Evolutionary conservation across 2,888 invertebrate species (phyloP), one percentile per base, ranked within the genome.

Genomic region (Chloroclysta siterata): DNA sequence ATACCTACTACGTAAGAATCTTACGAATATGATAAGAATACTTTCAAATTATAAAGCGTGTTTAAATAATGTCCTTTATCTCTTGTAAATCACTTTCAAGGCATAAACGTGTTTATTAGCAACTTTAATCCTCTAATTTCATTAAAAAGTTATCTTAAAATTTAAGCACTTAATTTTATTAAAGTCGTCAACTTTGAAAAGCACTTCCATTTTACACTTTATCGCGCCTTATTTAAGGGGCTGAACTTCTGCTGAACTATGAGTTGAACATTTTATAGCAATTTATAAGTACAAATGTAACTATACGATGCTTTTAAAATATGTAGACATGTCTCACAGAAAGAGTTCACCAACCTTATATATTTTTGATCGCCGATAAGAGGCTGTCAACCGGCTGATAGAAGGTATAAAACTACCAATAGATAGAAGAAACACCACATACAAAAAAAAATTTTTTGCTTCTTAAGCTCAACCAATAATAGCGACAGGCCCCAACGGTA

Each of bases 121-220:
- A 66, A 62, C 59, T 64, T 63, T 52, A 58, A 62, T 66, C 60
- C 54, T 58, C 47, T 62, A 66, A 63, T 66, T 66, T 60, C 15
- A 66, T 66, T 62, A 69, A 51, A 44, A 53, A 64, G 66, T 62
- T 63, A 56, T 58, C 56, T 65, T 54, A 55, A 65, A 66, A 60
- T 65, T 66, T 63, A 64, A 65, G 60, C 58, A 51, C 52, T 65
- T 63, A 60, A 63, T 66, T 69, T 57, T 57, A 66, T 69, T 66
- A 66, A 62, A 52, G 62, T 62, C 41, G 29, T 62, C 62, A 62
- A 66, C 58, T 69, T 66, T 50, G 59, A 50, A 53, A 63, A 66
- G 60, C 58, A 64, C 52, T 66, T 69, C 42, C 56, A 42, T 58
- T 61, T 50, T 47, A 63, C 53, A 53, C 22, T 57, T 46, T 39